Evolutionary conservation across 2,888 invertebrate genomes (phyloP), one percentile per base, ranked within the genome.

Genomic region (Dryadula phaetusa): DNA sequence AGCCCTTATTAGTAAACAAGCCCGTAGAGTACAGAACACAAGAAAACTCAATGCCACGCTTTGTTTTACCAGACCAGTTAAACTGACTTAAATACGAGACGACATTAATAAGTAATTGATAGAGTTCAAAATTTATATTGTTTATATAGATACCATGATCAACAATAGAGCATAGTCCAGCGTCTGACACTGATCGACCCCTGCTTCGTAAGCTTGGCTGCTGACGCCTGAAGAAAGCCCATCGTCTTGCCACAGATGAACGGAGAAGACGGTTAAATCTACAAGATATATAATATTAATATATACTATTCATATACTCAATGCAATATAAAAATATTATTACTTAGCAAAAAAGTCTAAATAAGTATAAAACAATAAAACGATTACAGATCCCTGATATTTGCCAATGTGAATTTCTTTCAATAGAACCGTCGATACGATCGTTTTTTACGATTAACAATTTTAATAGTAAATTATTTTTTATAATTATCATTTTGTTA

Each of bases 241-340:
- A 91, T 70, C 84, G 88, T 0, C 88, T 82, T 4, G 87, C 86
- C 61, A 90, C 87, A 0, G 90, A 85, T 0, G 82, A 76, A 10
- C 88, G 86, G 0, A 92, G 81, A 3, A 91, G 76, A 0, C 86
- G 84, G 67, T 92, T 92, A 74, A 92, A 92, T 76, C 92, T 77
- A 64, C 2, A 56, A 66, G 22, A 42, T 16, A 25, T 28, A 60
- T 14, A 5, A 40, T 22, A 40, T n/a, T 8, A 37, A 37, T n/a
- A 54, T 0, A 32, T 53, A 18, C 18, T n/a, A 25, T 12, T 14
- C 14, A 10, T 3, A 20, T 18, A 20, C 37, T 37, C 12, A 12
- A 37, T 37, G 1, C 10, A 10, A 20, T 20, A 4, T 20, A 3
- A 20, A 0, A 18, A 22, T 5, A 37, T 46, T 10, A 46, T 46